phyloP scores from a whole-genome alignment of 2,888 invertebrate species.

The Acanthoscelides obtectus region DNA sequence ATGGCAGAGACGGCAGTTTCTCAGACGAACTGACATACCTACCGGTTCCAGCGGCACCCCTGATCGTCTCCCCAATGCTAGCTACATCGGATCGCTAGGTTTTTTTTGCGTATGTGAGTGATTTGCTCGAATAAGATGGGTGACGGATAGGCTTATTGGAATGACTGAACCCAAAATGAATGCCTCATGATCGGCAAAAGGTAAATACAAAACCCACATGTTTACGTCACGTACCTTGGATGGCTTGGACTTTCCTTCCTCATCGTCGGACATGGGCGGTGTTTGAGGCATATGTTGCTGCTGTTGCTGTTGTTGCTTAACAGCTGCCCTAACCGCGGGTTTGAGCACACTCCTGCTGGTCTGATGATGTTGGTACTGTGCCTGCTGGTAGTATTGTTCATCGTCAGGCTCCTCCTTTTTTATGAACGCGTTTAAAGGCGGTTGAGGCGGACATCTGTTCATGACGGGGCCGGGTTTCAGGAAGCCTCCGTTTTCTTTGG shows the following conservation, averaged over 20 bases:
- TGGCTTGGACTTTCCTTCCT: slow-evolving; percentile 30
- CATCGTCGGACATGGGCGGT: slow-evolving; percentile 47
- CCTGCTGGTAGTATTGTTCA: slow-evolving; percentile 3
- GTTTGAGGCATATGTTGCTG: slow-evolving; percentile 26
- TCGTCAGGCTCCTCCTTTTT: slow-evolving; percentile 5
- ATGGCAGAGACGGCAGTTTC: too few species aligned
- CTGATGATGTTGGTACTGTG: background rate
- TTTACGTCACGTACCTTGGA: slow-evolving; percentile 6
- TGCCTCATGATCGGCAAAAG: too few species aligned
- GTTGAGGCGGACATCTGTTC: slow-evolving; percentile 5
- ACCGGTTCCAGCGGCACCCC: too few species aligned
- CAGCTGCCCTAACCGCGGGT: slow-evolving; percentile 25
- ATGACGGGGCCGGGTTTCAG: slow-evolving; percentile 34
- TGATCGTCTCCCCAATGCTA: too few species aligned
- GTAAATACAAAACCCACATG: too few species aligned
- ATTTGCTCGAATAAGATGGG: too few species aligned
- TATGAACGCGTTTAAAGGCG: background rate
- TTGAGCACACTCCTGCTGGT: slow-evolving; percentile 32
- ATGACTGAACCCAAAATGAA: too few species aligned
- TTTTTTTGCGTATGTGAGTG: too few species aligned
- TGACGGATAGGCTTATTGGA: too few species aligned
- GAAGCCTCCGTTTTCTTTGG: slow-evolving; percentile 20
- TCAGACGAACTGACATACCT: too few species aligned
- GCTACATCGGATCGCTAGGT: too few species aligned
- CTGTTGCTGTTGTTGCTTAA: slow-evolving; percentile 7